phyloP scores from a whole-genome alignment of 1,140 invertebrate genomes.

The Megalopta genalis region DNA sequence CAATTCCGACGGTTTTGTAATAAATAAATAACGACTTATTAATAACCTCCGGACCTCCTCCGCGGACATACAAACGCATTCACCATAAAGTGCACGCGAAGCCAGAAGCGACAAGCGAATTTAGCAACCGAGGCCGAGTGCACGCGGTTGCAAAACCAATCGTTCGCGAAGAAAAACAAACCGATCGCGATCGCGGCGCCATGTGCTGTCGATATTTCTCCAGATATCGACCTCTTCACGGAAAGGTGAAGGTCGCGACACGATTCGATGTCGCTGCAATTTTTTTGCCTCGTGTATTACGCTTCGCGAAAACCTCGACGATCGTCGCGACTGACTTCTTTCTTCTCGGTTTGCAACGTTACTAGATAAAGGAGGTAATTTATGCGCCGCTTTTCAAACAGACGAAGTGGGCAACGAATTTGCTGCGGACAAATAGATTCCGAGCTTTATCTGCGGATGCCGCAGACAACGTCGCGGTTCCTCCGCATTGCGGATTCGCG shows the following conservation, averaged over 20 bases:
- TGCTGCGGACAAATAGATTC: not conserved
- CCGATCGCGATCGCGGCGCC: not conserved
- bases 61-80: too few species aligned
- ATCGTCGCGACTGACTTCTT: too few species aligned
- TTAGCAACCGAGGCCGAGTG: not conserved
- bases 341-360: too few species aligned
- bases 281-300: not conserved
- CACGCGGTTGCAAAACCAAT: slow-evolving; percentile 1
- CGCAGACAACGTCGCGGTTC: not conserved
- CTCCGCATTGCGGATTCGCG: not conserved
- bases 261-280: not conserved
- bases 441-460: not conserved
- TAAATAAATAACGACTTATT: too few species aligned
- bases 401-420: not conserved
- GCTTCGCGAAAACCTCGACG: not conserved
- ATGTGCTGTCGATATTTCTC: not conserved
- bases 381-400: not conserved
- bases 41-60: too few species aligned
- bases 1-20: too few species aligned
- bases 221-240: not conserved
- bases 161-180: not conserved
- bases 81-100: not conserved
- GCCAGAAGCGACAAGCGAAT: not conserved
- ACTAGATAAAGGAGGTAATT: not conserved
- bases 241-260: not conserved